Evolutionary conservation across 2,888 invertebrate species (phyloP).

Genomic region (Agrotis segetum): DNA sequence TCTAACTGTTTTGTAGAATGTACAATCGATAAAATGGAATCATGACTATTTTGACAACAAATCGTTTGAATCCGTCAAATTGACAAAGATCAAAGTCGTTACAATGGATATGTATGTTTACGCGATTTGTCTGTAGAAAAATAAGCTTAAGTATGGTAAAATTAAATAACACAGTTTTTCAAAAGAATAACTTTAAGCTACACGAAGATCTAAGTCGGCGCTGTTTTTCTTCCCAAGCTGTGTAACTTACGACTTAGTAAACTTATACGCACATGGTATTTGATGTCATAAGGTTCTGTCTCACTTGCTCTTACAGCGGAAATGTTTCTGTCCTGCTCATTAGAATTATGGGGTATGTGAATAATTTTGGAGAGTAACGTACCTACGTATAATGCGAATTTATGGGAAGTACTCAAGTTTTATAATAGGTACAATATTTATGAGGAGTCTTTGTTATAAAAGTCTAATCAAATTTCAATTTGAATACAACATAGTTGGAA

Average conservation of each 20-base stretch:
- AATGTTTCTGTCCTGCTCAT: slow-evolving; percentile 6
- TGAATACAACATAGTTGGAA: not conserved
- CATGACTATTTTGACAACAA: too few relatives aligned
- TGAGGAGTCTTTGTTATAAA: not conserved
- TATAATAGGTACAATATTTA: not conserved
- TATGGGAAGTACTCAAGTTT: not conserved
- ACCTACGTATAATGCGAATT: not conserved
- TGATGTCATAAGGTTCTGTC: slow-evolving; percentile 6
- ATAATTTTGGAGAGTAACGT: slow-evolving; percentile 9
- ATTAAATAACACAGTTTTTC: slow-evolving; percentile 12
- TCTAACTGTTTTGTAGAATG: too few relatives aligned
- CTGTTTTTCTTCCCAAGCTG: slow-evolving; percentile 11
- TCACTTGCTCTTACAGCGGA: slow-evolving; percentile 7
- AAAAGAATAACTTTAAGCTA: not conserved
- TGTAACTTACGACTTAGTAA: slow-evolving; percentile 26
- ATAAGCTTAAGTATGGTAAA: not conserved
- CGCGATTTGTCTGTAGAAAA: too few relatives aligned
- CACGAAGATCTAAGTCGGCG: not conserved
- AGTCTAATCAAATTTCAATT: not conserved
- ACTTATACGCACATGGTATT: slow-evolving; percentile 8
- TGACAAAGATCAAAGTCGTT: too few relatives aligned
- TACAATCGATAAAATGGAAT: not conserved
- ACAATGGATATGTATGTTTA: too few relatives aligned
- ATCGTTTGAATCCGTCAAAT: too few relatives aligned
- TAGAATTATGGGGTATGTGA: slow-evolving; percentile 12